These are phyloP conservation scores for Stegodyphus dumicola DNA, from an alignment of 1,140 invertebrate genomes.

Conservation along the genomic window DNA sequence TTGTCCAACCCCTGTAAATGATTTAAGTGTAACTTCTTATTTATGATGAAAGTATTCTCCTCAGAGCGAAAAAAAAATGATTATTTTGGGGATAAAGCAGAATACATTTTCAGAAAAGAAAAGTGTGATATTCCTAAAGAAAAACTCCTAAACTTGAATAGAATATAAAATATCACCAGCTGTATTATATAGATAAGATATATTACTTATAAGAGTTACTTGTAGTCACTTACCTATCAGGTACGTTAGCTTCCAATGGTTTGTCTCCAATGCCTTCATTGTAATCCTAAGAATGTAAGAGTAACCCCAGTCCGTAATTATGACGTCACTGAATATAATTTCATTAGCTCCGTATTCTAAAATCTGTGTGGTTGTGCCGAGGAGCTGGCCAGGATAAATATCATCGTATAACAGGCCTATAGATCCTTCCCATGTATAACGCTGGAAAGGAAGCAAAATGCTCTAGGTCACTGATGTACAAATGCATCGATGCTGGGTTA, in stretches of 20 bases:
- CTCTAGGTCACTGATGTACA: neutral
- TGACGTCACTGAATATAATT: constrained; percentile 53
- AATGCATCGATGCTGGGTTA: no score
- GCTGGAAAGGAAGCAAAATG: constrained; percentile 4
- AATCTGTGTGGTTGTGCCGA: constrained; percentile 22
- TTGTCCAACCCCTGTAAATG: no score
- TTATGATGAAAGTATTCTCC: no score
- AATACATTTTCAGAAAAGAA: no score
- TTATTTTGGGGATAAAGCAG: no score
- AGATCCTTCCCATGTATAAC: constrained; percentile 51
- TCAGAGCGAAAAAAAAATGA: no score
- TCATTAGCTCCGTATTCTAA: constrained; percentile 22
- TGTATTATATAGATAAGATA: no score
- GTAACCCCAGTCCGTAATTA: constrained; percentile 59
- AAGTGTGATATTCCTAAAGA: no score
- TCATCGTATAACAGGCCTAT: constrained; percentile 43
- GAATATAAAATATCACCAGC: no score
- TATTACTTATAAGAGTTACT: no score
- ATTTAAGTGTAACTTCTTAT: no score
- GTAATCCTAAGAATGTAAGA: constrained; percentile 50
- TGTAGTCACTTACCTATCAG: constrained; percentile 18
- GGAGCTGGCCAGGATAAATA: constrained; percentile 40
- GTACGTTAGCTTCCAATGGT: constrained; percentile 23
- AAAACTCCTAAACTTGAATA: no score
- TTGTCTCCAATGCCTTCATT: constrained; percentile 2